Percentiles rank a stretch among this genome's conserved stretches.
Evolutionary conservation across 23 tunicate species (phyloP).

Genomic region (Oikopleura dioica): DNA sequence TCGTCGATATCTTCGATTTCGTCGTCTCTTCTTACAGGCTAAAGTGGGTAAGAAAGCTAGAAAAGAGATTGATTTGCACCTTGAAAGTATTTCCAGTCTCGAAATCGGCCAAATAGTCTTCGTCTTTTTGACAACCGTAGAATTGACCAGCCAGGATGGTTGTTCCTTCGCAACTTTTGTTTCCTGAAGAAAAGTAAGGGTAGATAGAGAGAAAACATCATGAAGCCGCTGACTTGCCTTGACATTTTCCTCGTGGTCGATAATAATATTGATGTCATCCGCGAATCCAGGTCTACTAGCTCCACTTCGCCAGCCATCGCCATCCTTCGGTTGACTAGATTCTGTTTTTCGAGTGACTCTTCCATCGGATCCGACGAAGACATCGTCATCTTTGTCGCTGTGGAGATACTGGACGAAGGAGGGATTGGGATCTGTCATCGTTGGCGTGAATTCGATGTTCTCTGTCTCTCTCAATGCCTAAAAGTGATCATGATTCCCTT

Average conservation of each 20-base stretch:
- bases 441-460: background rate
- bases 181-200: too few species aligned
- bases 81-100: too few species aligned
- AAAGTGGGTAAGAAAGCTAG: too few species aligned
- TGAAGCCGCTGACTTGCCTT: background rate
- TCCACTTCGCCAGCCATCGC: background rate
- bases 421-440: conserved; percentile 11
- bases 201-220: too few species aligned
- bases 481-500: too few species aligned
- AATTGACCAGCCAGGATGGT: background rate
- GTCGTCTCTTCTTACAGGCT: too few species aligned
- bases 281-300: background rate
- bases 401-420: background rate
- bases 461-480: background rate
- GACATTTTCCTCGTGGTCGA: background rate
- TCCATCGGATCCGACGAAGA: background rate
- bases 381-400: background rate
- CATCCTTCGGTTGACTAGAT: background rate
- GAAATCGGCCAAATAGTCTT: too few species aligned
- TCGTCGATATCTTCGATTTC: background rate
- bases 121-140: conserved; percentile 5
- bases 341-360: background rate
- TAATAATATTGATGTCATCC: background rate
- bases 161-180: too few species aligned
- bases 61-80: too few species aligned